A percentile compares a stretch with the other conserved stretches of the same genome.
Evolutionary conservation across 1,140 invertebrate species (phyloP).

Genomic region (Drosophila kohkoa): DNA sequence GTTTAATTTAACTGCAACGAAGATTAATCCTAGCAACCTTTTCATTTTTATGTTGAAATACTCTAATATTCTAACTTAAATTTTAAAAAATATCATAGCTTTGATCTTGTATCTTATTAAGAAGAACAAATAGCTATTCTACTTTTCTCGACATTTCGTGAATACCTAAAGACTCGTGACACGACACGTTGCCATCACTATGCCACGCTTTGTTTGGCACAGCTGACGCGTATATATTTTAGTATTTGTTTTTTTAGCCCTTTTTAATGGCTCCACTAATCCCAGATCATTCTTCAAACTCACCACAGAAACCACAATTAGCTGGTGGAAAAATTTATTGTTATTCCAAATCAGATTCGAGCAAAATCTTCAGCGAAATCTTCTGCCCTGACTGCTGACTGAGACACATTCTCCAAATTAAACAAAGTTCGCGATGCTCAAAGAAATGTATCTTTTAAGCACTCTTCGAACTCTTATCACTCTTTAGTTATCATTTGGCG

Average conservation of each 20-base stretch:
- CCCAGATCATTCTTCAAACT: constrained; percentile 47
- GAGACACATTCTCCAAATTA: constrained; percentile 24
- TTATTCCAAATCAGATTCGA: constrained; percentile 57
- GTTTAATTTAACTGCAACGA: too few relatives aligned
- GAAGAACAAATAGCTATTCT: too few relatives aligned
- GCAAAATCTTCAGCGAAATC: constrained; percentile 63
- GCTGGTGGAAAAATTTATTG: constrained; percentile 61
- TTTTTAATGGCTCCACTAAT: constrained; percentile 19
- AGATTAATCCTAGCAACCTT: too few relatives aligned
- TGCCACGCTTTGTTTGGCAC: constrained; percentile 55
- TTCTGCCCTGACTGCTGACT: constrained; percentile 35
- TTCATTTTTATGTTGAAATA: too few relatives aligned
- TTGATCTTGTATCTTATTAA: too few relatives aligned
- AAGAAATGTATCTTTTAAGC: constrained; percentile 39
- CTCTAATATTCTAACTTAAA: too few relatives aligned
- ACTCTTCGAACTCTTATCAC: constrained; percentile 62
- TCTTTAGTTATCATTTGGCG: constrained; percentile 40
- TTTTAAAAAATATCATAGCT: too few relatives aligned
- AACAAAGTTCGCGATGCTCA: background rate
- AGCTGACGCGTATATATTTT: constrained; percentile 51
- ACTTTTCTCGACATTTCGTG: too few relatives aligned
- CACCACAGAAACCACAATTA: constrained; percentile 75
- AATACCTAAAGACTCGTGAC: constrained; percentile 1
- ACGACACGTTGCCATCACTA: constrained; percentile 4
- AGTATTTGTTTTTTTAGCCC: constrained; percentile 20